These are phyloP conservation scores for Nansenia antarctica DNA, from an alignment of 2,113 vertebrate species.

Conservation along the genomic window DNA sequence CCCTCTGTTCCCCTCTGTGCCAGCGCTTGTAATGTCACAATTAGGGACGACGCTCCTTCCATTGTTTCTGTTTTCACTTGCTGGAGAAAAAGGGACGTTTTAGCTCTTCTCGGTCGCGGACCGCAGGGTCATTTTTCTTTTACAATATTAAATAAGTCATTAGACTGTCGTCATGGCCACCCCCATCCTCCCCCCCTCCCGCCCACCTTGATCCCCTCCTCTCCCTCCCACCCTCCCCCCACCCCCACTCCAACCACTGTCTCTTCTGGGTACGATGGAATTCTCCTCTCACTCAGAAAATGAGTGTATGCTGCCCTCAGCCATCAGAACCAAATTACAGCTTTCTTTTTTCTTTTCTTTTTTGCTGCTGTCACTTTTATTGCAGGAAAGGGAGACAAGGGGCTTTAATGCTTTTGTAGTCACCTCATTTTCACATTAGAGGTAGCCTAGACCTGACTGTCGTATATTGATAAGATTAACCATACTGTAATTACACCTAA, in stretches of 20 bases:
- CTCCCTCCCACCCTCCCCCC: slow-evolving; percentile 9
- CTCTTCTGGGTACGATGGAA: slow-evolving; percentile 24
- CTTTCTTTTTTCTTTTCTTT: no score
- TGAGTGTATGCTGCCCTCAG: slow-evolving; percentile 50
- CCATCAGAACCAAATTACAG: slow-evolving; percentile 54
- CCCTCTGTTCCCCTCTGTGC: slow-evolving; percentile 68
- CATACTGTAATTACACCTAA: slow-evolving; percentile 48
- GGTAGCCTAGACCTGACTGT: slow-evolving; percentile 19
- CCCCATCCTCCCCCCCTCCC: slow-evolving; percentile 2
- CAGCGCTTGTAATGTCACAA: slow-evolving; percentile 73
- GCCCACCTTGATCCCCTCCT: slow-evolving; percentile 2
- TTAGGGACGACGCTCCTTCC: slow-evolving; percentile 69
- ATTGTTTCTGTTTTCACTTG: slow-evolving; percentile 75
- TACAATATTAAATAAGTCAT: slow-evolving; percentile 72
- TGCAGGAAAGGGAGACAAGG: slow-evolving; percentile 14
- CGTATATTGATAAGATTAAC: slow-evolving; percentile 49
- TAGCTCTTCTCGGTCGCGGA: slow-evolving; percentile 44
- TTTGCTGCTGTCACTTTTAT: slow-evolving; percentile 25
- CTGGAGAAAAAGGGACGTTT: slow-evolving; percentile 55
- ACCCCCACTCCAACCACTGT: neutral
- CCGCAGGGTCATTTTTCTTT: slow-evolving; percentile 72
- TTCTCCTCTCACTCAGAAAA: slow-evolving; percentile 45
- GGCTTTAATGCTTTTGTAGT: slow-evolving; percentile 43
- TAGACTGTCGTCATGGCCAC: slow-evolving; percentile 38
- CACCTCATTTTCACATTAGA: slow-evolving; percentile 42